phyloP scores from a whole-genome alignment of 1,140 invertebrate species.

The Drosophila leontia region DNA sequence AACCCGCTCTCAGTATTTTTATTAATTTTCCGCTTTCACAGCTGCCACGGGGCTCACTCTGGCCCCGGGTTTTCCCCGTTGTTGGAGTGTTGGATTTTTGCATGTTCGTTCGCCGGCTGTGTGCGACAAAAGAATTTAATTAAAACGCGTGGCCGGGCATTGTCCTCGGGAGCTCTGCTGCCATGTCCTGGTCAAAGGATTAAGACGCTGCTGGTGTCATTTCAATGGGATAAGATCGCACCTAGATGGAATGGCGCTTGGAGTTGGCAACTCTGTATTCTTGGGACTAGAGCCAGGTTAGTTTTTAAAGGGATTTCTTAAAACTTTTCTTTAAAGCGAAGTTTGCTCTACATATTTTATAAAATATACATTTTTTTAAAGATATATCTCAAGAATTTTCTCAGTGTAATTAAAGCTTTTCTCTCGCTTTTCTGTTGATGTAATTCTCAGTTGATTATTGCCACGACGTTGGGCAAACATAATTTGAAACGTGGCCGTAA shows the following conservation, averaged over 20 bases:
- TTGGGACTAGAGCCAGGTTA: background rate
- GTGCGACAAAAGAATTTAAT: slow-evolving; percentile 79
- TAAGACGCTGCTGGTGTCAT: slow-evolving; percentile 59
- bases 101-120: slow-evolving; percentile 48
- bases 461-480: slow-evolving; percentile 61
- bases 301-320: background rate
- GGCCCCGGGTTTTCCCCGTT: slow-evolving; percentile 9
- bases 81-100: slow-evolving; percentile 61
- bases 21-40: slow-evolving; percentile 52
- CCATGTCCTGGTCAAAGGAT: slow-evolving; percentile 54
- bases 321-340: background rate
- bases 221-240: slow-evolving; percentile 19
- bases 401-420: slow-evolving; percentile 11
- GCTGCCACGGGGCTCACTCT: slow-evolving; percentile 8
- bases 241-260: slow-evolving; percentile 8
- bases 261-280: background rate
- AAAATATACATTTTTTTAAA: background rate
- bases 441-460: slow-evolving; percentile 60
- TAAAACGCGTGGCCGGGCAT: slow-evolving; percentile 62
- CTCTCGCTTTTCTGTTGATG: slow-evolving; percentile 15
- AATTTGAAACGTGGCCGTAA: slow-evolving; percentile 63
- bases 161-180: slow-evolving; percentile 40
- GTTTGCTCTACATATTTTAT: background rate
- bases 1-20: slow-evolving; percentile 24
- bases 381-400: background rate